A percentile compares a stretch with the other conserved stretches of the same genome.
These are phyloP conservation scores for Pseudorasbora parva DNA, from an alignment of 2,113 vertebrate genomes.

Conservation along the genomic window DNA sequence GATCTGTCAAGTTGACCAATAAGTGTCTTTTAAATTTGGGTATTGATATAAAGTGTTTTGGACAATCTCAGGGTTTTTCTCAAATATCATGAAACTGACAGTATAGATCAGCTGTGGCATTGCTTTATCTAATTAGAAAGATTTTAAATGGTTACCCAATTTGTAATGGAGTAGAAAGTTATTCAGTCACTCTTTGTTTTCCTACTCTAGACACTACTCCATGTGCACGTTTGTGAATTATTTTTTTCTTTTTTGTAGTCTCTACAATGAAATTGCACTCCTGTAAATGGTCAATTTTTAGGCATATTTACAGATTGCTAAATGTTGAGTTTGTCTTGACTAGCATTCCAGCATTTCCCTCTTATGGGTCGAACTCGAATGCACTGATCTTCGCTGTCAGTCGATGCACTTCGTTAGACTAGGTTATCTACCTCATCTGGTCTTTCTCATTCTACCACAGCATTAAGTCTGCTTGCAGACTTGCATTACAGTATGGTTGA, in stretches of 20 bases:
- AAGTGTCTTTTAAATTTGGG: conserved; percentile 2
- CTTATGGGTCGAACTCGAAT: conserved; percentile 31
- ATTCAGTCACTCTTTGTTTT: not conserved
- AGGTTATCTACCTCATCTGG: conserved; percentile 4
- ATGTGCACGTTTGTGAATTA: conserved; percentile 1
- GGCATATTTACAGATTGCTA: conserved; percentile 28
- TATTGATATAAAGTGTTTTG: conserved; percentile 9
- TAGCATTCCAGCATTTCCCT: conserved; percentile 15
- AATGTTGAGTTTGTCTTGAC: conserved; percentile 24
- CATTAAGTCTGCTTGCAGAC: conserved; percentile 20
- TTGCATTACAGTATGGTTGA: conserved; percentile 25
- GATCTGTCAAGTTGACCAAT: not conserved
- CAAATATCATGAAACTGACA: not conserved
- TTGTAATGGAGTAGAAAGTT: not conserved
- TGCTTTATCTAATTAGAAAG: not conserved
- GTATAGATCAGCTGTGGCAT: not conserved
- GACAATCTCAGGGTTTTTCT: conserved; percentile 20
- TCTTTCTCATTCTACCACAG: not conserved
- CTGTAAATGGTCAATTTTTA: not conserved
- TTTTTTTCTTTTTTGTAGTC: not conserved
- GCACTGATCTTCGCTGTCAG: conserved; percentile 48
- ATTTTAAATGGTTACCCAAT: not conserved
- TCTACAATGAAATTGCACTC: conserved; percentile 23
- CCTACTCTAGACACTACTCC: too few relatives aligned
- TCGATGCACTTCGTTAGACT: conserved; percentile 46